These are phyloP conservation scores for Drosophila bipectinata DNA, from an alignment of 1,140 invertebrate genomes.

Conservation along the genomic window DNA sequence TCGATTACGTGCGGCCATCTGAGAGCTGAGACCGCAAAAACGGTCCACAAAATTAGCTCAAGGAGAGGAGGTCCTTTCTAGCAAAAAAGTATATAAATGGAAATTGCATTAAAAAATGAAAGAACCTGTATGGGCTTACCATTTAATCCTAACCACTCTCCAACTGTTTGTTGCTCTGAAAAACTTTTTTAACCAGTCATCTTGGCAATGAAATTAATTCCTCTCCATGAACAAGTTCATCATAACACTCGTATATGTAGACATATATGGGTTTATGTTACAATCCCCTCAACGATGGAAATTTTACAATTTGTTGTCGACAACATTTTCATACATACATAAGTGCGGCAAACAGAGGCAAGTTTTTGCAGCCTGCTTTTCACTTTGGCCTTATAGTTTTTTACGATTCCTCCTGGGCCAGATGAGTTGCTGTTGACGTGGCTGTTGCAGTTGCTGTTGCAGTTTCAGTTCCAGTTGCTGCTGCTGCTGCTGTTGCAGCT, in stretches of 20 bases:
- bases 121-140: background rate
- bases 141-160: background rate
- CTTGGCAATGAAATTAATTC: slow-evolving; percentile 1
- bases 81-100: background rate
- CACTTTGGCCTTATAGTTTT: slow-evolving; percentile 37
- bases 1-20: slow-evolving; percentile 57
- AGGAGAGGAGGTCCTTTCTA: background rate
- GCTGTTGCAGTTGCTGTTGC: slow-evolving; percentile 4
- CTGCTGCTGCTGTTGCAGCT: slow-evolving; percentile 6
- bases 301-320: slow-evolving; percentile 50
- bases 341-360: slow-evolving; percentile 28
- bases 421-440: slow-evolving; percentile 33
- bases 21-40: slow-evolving; percentile 49
- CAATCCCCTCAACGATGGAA: slow-evolving; percentile 37
- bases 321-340: slow-evolving; percentile 49
- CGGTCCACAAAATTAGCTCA: slow-evolving; percentile 48
- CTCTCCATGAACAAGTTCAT: background rate
- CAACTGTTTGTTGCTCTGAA: background rate
- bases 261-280: background rate
- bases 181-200: background rate
- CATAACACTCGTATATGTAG: background rate
- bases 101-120: background rate
- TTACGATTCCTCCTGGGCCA: slow-evolving; percentile 39
- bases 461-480: slow-evolving; percentile 15
- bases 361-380: slow-evolving; percentile 37